Conservation (phyloP, 2,113 vertebrate species). For the Apodemus sylvaticus region DNA sequence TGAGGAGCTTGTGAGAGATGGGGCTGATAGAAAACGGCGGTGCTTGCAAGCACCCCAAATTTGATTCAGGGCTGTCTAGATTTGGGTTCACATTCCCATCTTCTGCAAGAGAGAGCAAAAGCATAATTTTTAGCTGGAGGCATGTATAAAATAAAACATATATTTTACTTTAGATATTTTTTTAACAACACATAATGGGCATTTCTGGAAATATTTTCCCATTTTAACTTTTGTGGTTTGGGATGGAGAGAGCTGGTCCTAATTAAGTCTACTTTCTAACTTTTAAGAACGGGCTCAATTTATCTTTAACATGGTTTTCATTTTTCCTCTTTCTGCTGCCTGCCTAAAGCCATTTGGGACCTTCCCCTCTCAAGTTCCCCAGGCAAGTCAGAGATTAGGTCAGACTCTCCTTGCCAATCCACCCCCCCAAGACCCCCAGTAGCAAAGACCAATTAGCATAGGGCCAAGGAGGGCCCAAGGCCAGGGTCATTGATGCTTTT, state of each 20-base stretch:
- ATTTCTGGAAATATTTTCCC: constrained; percentile 90
- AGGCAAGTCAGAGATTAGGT: constrained; percentile 83
- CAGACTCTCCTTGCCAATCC: constrained; percentile 58
- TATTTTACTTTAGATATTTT: constrained; percentile 85
- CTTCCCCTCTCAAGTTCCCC: constrained; percentile 84
- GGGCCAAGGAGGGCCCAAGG: constrained; percentile 9
- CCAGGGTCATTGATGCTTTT: not conserved
- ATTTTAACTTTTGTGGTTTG: constrained; percentile 90
- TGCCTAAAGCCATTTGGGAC: constrained; percentile 85
- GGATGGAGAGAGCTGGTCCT: constrained; percentile 86
- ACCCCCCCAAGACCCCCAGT: constrained; percentile 67
- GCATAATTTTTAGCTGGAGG: constrained; percentile 84
- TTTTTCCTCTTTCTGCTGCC: constrained; percentile 86
- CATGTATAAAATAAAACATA: constrained; percentile 85
- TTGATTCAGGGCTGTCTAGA: constrained; percentile 81
- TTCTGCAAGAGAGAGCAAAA: constrained; percentile 76
- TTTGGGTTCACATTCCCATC: constrained; percentile 80
- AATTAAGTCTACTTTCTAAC: constrained; percentile 90
- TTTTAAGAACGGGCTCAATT: constrained; percentile 87
- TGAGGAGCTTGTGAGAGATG: constrained; percentile 63
- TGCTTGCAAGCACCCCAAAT: constrained; percentile 82
- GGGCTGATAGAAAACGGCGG: constrained; percentile 79
- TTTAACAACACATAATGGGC: constrained; percentile 87
- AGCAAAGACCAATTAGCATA: constrained; percentile 72
- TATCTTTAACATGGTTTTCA: constrained; percentile 90